Conservation (phyloP, 2,888 invertebrate genomes). For the Calephelis perditalis region DNA sequence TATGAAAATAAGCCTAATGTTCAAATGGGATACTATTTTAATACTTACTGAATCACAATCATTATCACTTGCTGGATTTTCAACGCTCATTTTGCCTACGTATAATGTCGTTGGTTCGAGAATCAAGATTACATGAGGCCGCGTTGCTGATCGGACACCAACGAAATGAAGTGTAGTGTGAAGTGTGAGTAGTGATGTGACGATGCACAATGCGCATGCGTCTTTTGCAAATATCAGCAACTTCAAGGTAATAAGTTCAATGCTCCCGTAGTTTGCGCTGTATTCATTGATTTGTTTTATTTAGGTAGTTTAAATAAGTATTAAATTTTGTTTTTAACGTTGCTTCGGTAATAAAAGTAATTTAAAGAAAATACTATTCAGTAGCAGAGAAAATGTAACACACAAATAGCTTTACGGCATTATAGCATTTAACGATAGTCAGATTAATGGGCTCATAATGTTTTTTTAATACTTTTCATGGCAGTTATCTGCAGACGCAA, state of each 20-base stretch:
- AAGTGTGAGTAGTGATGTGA: constrained; percentile 48
- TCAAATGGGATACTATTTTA: constrained; percentile 40
- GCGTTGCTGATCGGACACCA: constrained; percentile 49
- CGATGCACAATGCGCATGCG: constrained; percentile 75
- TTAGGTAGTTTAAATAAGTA: no score
- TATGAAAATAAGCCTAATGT: constrained; percentile 22
- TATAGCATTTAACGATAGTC: no score
- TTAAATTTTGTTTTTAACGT: no score
- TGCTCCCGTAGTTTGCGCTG: constrained; percentile 36
- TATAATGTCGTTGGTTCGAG: constrained; percentile 59
- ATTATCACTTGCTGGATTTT: constrained; percentile 79
- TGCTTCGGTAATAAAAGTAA: no score
- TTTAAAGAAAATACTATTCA: no score
- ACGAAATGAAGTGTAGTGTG: constrained; percentile 78
- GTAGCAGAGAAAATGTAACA: no score
- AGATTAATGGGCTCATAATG: no score
- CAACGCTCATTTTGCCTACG: constrained; percentile 82
- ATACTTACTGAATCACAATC: constrained; percentile 80
- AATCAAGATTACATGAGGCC: constrained; percentile 63
- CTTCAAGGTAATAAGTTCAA: constrained; percentile 54
- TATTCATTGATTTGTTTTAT: not conserved
- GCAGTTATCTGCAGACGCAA: no score
- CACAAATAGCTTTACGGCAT: no score
- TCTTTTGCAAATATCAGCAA: constrained; percentile 42
- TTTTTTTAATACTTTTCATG: no score